Base-by-base conservation (phyloP, 2,797 vertebrate species). In the Coregonus ussuriensis region DNA sequence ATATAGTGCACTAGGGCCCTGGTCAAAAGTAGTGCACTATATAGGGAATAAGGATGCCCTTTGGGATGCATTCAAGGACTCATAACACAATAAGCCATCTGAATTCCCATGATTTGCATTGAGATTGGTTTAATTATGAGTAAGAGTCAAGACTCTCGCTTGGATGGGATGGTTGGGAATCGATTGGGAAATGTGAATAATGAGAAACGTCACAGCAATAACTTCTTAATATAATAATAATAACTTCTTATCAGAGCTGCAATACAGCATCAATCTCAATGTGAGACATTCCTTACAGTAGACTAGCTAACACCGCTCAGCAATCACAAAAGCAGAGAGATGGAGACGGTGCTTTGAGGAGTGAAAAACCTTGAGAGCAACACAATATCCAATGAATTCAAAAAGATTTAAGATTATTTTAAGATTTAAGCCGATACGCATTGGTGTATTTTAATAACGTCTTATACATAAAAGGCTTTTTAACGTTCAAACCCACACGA, bases 81-180 rank as follows among this genome's bases (percentile, higher is more conserved):
- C 85, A 88, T 85, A 87, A 89, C 84, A 88, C 88, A 92, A 88
- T 85, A 83, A 90, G 87, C 84, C 86, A 82, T 85, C 84, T 89
- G 88, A 90, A 91, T 91, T 88, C 78, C 79, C 86, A 89, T 92
- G 89, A 95, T 94, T 95, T 95, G 93, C 94, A 95, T 95, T 89
- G 93, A 93, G 91, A 95, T 94, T 93, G 91, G 92, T 94, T 94
- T 95, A 95, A 95, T 95, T 94, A 94, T 89, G 90, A 92, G 86
- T 93, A 93, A 93, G 93, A 93, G 91, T 93, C 94, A 94, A 93
- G 91, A 91, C 89, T 91, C 85, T 82, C 82, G 66, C 89, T 91
- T 93, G 91, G 91, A 92, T 89, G 85, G 87, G 84, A 91, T 89
- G 85, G 91, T 87, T 92, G 91, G 86, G 88, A 94, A 94, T 95